A percentile compares a stretch with the other conserved stretches of the same genome.
Evolutionary conservation across 2,888 invertebrate species (phyloP).

Genomic region (Hydrotaea cyrtoneurina): DNA sequence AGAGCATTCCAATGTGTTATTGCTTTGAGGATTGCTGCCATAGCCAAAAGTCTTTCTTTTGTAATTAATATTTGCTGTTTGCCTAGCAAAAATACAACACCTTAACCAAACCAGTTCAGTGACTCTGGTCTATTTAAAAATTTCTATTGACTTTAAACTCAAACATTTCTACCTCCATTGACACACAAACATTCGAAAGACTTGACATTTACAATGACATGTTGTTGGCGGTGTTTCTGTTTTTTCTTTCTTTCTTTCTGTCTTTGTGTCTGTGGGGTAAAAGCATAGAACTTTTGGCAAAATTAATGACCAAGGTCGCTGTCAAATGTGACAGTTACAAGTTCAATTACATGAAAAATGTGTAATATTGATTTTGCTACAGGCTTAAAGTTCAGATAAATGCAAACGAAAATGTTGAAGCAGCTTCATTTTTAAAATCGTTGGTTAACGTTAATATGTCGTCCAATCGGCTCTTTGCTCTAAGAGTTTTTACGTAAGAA

Average conservation of each 20-base stretch:
- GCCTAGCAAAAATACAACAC: slow-evolving; percentile 44
- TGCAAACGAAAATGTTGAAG: too few relatives aligned
- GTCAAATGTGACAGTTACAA: slow-evolving; percentile 71
- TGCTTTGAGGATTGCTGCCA: background rate
- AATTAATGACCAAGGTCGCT: slow-evolving; percentile 78
- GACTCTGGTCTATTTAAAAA: background rate
- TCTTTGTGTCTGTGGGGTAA: background rate
- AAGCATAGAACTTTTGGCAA: slow-evolving; percentile 53
- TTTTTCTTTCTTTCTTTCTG: too few relatives aligned
- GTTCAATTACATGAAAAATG: slow-evolving; percentile 41
- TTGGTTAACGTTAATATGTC: too few relatives aligned
- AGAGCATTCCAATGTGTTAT: background rate
- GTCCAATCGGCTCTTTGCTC: too few relatives aligned
- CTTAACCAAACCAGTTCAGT: background rate
- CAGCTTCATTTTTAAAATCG: too few relatives aligned
- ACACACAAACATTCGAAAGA: slow-evolving; percentile 35
- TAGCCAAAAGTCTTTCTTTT: slow-evolving; percentile 35
- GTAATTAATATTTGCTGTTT: slow-evolving; percentile 24
- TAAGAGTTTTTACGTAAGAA: too few relatives aligned
- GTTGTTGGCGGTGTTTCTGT: background rate
- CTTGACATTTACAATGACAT: slow-evolving; percentile 63
- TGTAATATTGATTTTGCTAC: slow-evolving; percentile 37
- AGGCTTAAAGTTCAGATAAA: slow-evolving; percentile 12
- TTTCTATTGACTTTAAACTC: slow-evolving; percentile 10
- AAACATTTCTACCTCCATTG: slow-evolving; percentile 1